Evolutionary conservation across 2,113 vertebrate species (phyloP), one percentile per base, ranked within the genome.

Genomic region (Erythrocercus mccallii): DNA sequence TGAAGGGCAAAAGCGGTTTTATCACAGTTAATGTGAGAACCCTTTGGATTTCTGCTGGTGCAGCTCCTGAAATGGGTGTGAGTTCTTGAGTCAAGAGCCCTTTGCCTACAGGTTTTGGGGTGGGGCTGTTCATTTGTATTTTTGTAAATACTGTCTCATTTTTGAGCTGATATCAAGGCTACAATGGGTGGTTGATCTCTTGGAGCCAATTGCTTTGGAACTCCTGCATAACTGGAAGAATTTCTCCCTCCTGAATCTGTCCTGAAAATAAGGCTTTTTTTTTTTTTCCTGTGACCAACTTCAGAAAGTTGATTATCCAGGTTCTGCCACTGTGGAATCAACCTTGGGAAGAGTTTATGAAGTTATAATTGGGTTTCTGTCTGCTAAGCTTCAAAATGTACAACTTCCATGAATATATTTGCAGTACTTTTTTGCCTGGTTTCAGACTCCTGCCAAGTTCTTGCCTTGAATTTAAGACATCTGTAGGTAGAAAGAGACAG

Each of bases 291-390:
- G 13, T 86, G 54, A 20, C 81, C 78, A 72, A 47, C 47, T 40
- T 72, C 71, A 90, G 24, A 66, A 83, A 70, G 42, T 45, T 94
- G 77, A 61, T 92, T 88, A 84, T 71, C 47, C 25, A 5, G 42
- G 60, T 95, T 88, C 76, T 93, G 48, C 60, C 58, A 47, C 50
- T 77, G 38, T 56, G 13, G 77, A 83, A 73, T 88, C 76, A 66
- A 56, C 54, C 80, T 86, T 61, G 21, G 80, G 62, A 94, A 86
- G 68, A 88, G 56, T 83, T 95, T 86, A 76, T 6, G 9, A 88
- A 92, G 71, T 90, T 94, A 77, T 81, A 83, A 95, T 88, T 88
- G 88, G 37, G 33, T 57, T 86, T 92, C 85, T 93, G 24, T 73
- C 71, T 77, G 58, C 42, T 72, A 38, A 88, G 50, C 30, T 88